Percentiles rank a stretch among this genome's conserved stretches.
phyloP scores from a whole-genome alignment of 92 coral and sea anemone species.

The Plumapathes pennacea region DNA sequence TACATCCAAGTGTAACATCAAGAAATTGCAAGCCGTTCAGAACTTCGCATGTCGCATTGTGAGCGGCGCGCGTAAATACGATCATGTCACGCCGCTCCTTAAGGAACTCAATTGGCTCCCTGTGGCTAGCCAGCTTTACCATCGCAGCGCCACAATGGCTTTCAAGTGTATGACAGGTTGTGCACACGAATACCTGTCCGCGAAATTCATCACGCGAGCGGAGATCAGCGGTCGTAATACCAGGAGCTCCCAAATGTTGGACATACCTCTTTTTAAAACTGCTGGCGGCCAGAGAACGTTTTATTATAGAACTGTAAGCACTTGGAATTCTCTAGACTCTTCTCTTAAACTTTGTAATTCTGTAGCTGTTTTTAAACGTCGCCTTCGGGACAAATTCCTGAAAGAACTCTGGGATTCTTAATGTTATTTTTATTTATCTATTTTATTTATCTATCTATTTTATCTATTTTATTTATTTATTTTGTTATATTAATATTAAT shows the following conservation, averaged over 20 bases:
- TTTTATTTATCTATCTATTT: too few species aligned
- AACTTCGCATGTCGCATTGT: constrained; percentile 28
- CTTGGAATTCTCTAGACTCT: constrained; percentile 19
- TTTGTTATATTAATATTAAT: too few species aligned
- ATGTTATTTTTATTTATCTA: too few species aligned
- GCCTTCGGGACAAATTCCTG: too few species aligned
- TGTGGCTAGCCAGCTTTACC: constrained; percentile 31
- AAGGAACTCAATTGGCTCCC: constrained; percentile 48
- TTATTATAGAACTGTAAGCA: constrained; percentile 28
- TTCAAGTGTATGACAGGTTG: constrained; percentile 44
- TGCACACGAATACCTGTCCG: constrained; percentile 25
- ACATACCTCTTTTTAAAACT: constrained; percentile 38
- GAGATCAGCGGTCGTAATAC: constrained; percentile 20
- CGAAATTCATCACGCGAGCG: constrained; percentile 29
- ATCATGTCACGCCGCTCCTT: constrained; percentile 39
- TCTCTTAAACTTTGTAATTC: too few species aligned
- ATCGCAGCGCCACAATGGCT: constrained; percentile 30
- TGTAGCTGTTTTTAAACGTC: too few species aligned
- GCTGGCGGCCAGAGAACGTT: constrained; percentile 42
- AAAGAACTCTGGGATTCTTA: too few species aligned
- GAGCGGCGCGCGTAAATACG: constrained; percentile 29
- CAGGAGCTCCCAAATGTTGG: constrained; percentile 30
- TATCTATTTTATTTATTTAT: too few species aligned
- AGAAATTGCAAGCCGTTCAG: constrained; percentile 22
- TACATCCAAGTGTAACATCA: constrained; percentile 12